phyloP scores from a whole-genome alignment of 2,113 vertebrate genomes.

The Pachypanchax playfairii region DNA sequence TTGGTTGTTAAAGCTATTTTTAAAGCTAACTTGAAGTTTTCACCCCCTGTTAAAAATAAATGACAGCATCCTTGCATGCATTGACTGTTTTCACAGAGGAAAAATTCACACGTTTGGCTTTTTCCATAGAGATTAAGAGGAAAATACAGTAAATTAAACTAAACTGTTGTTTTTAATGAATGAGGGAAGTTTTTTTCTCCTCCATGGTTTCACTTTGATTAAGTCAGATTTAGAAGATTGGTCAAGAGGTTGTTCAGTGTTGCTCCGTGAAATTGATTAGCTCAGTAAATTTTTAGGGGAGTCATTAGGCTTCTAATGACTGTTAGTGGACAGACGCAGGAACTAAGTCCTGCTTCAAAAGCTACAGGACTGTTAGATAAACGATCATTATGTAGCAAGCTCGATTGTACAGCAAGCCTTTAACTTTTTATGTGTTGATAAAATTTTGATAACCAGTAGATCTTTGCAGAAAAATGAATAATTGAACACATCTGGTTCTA shows the following conservation, averaged over 20 bases:
- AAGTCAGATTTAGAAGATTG: constrained; percentile 8
- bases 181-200: neutral
- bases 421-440: constrained; percentile 2
- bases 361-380: neutral
- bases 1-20: neutral
- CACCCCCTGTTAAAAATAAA: constrained; percentile 9
- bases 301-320: constrained; percentile 15
- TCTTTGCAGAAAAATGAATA: neutral
- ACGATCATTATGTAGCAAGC: neutral
- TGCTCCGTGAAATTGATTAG: neutral
- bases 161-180: constrained; percentile 32
- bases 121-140: no score
- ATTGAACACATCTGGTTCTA: neutral
- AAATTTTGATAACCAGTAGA: constrained; percentile 5
- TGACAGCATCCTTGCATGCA: constrained; percentile 25
- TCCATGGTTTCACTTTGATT: constrained; percentile 8
- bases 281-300: constrained; percentile 10
- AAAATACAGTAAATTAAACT: no score
- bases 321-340: constrained; percentile 9
- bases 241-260: constrained; percentile 10
- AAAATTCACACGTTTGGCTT: constrained; percentile 37
- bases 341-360: constrained; percentile 6
- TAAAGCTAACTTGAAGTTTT: neutral
- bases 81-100: constrained; percentile 38
- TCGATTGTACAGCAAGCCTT: neutral